phyloP scores from a whole-genome alignment of 2,797 vertebrate genomes.

The Anniella stebbinsi region DNA sequence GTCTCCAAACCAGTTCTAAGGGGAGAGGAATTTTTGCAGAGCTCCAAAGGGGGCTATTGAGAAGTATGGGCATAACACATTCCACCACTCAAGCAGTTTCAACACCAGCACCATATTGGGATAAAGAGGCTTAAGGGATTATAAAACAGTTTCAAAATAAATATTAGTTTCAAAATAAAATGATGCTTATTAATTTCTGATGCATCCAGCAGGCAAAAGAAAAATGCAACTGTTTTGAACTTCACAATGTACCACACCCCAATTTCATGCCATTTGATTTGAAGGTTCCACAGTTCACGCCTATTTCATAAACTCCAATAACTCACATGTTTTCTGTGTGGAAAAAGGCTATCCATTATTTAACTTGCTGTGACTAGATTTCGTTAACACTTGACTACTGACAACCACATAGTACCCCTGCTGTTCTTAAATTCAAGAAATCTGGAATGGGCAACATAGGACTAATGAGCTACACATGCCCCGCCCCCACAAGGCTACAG shows the following conservation, averaged over 20 bases:
- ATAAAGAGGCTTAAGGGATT: too few species aligned
- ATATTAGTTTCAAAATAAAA: slow-evolving; percentile 34
- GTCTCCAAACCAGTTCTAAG: background rate
- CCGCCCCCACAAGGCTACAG: background rate
- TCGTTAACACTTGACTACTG: background rate
- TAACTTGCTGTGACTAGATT: background rate
- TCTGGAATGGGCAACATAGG: background rate
- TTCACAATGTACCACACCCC: background rate
- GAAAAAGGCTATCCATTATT: background rate
- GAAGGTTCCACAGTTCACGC: background rate
- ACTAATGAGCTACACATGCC: background rate
- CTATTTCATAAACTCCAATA: background rate
- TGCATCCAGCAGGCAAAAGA: background rate
- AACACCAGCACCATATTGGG: background rate
- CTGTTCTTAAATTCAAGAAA: slow-evolving; percentile 1
- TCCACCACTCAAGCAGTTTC: background rate
- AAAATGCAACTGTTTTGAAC: background rate
- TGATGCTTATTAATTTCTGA: slow-evolving; percentile 8
- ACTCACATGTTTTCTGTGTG: background rate
- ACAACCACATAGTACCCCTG: background rate
- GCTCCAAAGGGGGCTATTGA: background rate
- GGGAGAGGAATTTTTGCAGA: background rate
- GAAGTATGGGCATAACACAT: background rate
- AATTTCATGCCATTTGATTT: background rate
- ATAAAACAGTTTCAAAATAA: background rate